phyloP scores from a whole-genome alignment of 1,140 invertebrate species.

The Anoplolepis gracilipes region DNA sequence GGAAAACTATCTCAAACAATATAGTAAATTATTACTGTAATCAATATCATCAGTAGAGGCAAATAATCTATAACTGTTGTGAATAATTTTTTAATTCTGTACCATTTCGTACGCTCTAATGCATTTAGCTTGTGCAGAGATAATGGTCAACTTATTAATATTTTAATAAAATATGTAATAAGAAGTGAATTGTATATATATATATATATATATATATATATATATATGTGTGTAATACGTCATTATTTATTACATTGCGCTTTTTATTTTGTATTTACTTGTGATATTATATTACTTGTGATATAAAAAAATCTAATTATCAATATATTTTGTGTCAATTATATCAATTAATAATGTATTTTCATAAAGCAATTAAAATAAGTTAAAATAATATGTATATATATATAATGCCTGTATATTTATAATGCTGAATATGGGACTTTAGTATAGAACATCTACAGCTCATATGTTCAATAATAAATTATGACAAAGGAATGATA shows the following conservation, averaged over 20 bases:
- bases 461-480: background rate
- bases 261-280: background rate
- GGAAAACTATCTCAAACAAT: background rate
- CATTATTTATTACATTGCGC: conserved; percentile 4
- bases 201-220: conserved; percentile 5
- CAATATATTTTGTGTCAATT: conserved; percentile 3
- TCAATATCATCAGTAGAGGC: conserved; percentile 38
- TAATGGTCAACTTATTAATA: conserved; percentile 48
- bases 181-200: background rate
- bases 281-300: background rate
- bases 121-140: conserved; percentile 41
- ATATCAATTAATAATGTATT: background rate
- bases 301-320: conserved; percentile 10
- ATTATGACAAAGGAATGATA: conserved; percentile 8
- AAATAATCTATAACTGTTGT: conserved; percentile 57
- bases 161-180: background rate
- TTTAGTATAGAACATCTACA: background rate
- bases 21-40: conserved; percentile 42
- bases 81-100: conserved; percentile 52
- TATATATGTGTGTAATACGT: conserved; percentile 4
- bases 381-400: conserved; percentile 10
- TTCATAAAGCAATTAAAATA: background rate
- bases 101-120: conserved; percentile 58
- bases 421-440: too few relatives aligned
- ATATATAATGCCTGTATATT: background rate